Conservation (phyloP, 2,113 vertebrate genomes). For the Semicossyphus pulcher region DNA sequence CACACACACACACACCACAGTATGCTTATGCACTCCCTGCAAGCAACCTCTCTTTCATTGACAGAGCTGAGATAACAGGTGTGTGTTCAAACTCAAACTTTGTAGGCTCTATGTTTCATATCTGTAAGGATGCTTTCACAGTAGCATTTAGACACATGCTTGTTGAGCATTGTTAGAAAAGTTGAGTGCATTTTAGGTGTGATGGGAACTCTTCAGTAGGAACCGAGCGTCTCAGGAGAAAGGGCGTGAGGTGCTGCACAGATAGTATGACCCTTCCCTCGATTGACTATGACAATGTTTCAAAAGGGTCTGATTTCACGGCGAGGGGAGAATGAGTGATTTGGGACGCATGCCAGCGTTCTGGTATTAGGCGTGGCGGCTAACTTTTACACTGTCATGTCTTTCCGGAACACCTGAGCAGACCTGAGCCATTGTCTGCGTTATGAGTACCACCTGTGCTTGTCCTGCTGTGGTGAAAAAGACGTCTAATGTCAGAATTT, state of each 20-base stretch:
- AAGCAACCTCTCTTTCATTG: conserved; percentile 29
- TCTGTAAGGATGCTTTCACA: not conserved
- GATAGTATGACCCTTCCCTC: not conserved
- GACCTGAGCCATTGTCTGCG: not conserved
- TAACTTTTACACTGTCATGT: not conserved
- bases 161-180: not conserved
- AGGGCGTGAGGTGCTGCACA: not conserved
- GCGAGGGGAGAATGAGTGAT: no score
- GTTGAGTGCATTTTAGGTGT: not conserved
- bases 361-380: not conserved
- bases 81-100: conserved; percentile 5
- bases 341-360: not conserved
- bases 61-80: conserved; percentile 33
- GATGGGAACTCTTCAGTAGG: not conserved
- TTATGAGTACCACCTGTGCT: not conserved
- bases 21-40: not conserved
- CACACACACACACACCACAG: conserved; percentile 21
- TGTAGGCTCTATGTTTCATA: not conserved
- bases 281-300: not conserved
- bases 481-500: not conserved
- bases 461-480: not conserved
- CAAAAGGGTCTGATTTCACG: not conserved
- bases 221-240: not conserved
- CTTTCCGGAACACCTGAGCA: not conserved
- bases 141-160: not conserved